A percentile compares a stretch with the other conserved stretches of the same genome.
Evolutionary conservation across 1,140 invertebrate species (phyloP).

Genomic region (Zaprionus camerounensis): DNA sequence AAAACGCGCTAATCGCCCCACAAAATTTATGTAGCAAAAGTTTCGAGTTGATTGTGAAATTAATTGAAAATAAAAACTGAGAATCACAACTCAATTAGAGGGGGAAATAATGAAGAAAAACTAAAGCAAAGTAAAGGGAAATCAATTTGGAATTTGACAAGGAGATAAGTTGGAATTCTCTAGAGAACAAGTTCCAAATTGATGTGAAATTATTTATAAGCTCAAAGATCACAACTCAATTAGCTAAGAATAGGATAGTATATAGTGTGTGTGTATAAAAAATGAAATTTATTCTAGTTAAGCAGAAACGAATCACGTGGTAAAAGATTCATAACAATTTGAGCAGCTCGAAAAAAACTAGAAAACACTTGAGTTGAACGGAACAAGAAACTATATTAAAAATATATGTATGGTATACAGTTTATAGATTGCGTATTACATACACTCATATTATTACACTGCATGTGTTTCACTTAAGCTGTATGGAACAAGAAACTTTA

Average conservation of each 20-base stretch:
- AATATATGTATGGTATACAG: not conserved
- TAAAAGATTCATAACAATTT: not conserved
- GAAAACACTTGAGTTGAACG: too few relatives aligned
- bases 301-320: not conserved
- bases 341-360: too few relatives aligned
- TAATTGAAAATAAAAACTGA: constrained; percentile 4
- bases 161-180: not conserved
- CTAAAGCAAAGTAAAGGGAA: not conserved
- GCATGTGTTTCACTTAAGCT: not conserved
- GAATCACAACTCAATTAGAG: not conserved
- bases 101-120: not conserved
- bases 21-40: constrained; percentile 8
- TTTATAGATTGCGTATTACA: not conserved
- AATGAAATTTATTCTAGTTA: not conserved
- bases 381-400: not conserved
- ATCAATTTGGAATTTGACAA: not conserved
- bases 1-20: constrained; percentile 18
- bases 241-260: not conserved
- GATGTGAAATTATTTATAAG: constrained; percentile 7
- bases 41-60: constrained; percentile 11
- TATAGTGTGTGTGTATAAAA: not conserved
- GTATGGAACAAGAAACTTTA: too few relatives aligned
- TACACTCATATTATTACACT: not conserved
- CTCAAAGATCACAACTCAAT: constrained; percentile 3
- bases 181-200: not conserved